Base-by-base conservation (phyloP, 2,797 vertebrate species). In the Neosilurus hyrtlii region DNA sequence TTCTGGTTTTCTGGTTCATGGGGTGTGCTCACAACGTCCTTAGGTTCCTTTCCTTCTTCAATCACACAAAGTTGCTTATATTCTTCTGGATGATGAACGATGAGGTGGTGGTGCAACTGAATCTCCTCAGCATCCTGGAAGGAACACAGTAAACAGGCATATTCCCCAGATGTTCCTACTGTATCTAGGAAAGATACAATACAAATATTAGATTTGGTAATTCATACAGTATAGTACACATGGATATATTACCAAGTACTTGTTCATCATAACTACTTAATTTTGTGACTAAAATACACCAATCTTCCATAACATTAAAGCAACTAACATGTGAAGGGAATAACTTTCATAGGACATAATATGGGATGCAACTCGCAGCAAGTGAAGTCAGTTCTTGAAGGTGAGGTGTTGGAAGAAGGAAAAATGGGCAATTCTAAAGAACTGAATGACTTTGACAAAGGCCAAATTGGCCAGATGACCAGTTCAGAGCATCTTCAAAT, bases 41-140 rank as follows among this genome's bases (percentile, higher is more conserved):
- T n/a, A 20, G 26, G 22, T 6, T 63, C 61, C 61, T 70, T 51
- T 51, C n/a, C 74, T 35, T 75, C 61, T 73, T 73, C 80, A 12
- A 78, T 9, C 22, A 14, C 30, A 62, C 59, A 81, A 63, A 82
- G 51, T 35, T 22, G 78, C 22, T 74, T 84, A 56, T 77, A 72
- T 63, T 86, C 85, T 30, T 85, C 85, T 63, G 83, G 74, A 66
- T 84, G 86, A 63, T 77, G 74, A 24, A 84, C 78, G 56, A 70
- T 57, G 52, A 88, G 30, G 72, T 88, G 86, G 20, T 84, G 84
- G 20, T 84, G 84, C 61, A 87, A 63, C 51, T 43, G 67, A 30
- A 82, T 63, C 67, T 86, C 83, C 7, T 84, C 80, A 52, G 2
- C 51, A 54, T 82, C 81, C 54, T 82, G 75, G 26, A 84, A 86